Conservation (phyloP, 2,797 vertebrate genomes). For the Epinephelus coioides region DNA sequence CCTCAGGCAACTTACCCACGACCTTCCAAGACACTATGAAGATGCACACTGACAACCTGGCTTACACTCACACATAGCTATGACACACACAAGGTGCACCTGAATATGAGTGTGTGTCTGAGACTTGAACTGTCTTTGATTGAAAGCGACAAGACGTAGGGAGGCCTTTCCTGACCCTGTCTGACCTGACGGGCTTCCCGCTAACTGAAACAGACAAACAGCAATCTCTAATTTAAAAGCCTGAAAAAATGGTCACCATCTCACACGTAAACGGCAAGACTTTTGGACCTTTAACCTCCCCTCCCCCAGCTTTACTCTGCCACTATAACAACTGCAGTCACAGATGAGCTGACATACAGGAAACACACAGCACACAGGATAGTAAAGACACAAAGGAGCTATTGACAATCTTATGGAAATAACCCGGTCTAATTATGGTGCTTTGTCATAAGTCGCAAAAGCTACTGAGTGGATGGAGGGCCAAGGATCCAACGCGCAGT, state of each 20-base stretch:
- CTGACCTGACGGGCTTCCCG: constrained; percentile 43
- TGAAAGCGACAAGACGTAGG: constrained; percentile 52
- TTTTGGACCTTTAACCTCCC: constrained; percentile 70
- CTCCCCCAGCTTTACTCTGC: constrained; percentile 16
- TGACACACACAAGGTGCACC: constrained; percentile 40
- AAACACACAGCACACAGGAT: constrained; percentile 34
- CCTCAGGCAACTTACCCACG: constrained; percentile 64
- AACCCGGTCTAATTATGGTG: constrained; percentile 68
- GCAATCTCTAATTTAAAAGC: constrained; percentile 59
- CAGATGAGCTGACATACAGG: constrained; percentile 39
- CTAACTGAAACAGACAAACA: constrained; percentile 65
- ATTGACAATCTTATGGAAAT: constrained; percentile 73
- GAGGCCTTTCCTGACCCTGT: constrained; percentile 48
- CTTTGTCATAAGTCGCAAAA: constrained; percentile 69
- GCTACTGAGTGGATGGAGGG: constrained; percentile 47
- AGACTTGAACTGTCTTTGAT: constrained; percentile 39
- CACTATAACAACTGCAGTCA: constrained; percentile 49
- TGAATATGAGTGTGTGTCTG: constrained; percentile 47
- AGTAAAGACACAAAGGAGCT: constrained; percentile 67
- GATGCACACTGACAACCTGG: constrained; percentile 70
- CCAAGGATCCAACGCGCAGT: constrained; percentile 53
- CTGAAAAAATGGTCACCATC: constrained; percentile 73
- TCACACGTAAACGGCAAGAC: constrained; percentile 78
- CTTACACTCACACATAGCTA: constrained; percentile 52
- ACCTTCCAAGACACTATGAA: constrained; percentile 65